Evolutionary conservation across 2,888 invertebrate genomes (phyloP), one percentile per base, ranked within the genome.

Genomic region (Dasypolia templi): DNA sequence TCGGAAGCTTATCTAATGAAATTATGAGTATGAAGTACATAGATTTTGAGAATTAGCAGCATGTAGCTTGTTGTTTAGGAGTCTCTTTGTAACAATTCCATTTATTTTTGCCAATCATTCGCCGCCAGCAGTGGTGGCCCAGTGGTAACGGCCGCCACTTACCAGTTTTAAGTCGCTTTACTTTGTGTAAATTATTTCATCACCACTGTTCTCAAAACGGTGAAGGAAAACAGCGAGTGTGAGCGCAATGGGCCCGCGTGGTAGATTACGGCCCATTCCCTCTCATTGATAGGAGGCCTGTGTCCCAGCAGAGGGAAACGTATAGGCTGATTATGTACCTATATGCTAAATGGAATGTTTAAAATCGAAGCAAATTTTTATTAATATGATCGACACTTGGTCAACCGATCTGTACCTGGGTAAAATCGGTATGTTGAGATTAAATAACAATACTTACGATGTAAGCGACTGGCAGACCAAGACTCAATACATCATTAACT

Each of bases 381-480:
- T 19, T 29, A 17, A 22, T 64, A 11, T 17, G 2, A 6, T 35
- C 6, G 2, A 32, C 42, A 26, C 3, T 32, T 29, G 4, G 17
- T 44, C 26, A 53, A 14, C 4, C 4, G 4, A 35, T n/a, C 7
- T n/a, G 4, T 17, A n/a, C 17, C 35, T 17, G 39, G 39, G 22
- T n/a, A 63, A 71, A n/a, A 19, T 19, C 0, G n/a, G 49, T 35
- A 35, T 51, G 6, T 35, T 44, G 26, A n/a, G 42, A 58, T 51
- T 77, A 19, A 58, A 77, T 66, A 58, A 51, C 32, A 35, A 66
- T 19, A 58, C 32, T 64, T 12, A 65, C 42, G 56, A 66, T 55
- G 46, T 61, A 68, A 68, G 17, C n/a, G n/a, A 32, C 22, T 9
- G 1, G 2, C 49, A 44, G 9, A 66, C 44, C 35, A 39, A 75